These are phyloP conservation scores for Clarias fuscus DNA, from an alignment of 2,797 vertebrate genomes.

Conservation along the genomic window DNA sequence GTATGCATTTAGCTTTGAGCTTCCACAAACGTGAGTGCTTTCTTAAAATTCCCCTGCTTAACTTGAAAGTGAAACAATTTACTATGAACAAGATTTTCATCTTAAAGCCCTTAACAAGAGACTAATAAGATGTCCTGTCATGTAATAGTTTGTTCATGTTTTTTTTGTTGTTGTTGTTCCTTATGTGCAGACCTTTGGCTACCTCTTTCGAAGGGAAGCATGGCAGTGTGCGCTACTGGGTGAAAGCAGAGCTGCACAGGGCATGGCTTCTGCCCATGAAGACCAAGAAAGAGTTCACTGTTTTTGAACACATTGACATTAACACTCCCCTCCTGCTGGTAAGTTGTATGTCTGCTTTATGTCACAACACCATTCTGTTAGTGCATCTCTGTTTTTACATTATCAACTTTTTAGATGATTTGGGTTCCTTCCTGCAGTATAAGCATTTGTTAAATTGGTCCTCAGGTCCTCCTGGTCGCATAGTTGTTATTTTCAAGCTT, in stretches of 20 bases:
- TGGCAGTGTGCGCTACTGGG: conserved; percentile 97
- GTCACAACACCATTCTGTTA: neutral
- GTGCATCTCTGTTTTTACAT: neutral
- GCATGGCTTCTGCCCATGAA: conserved; percentile 95
- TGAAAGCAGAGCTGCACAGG: conserved; percentile 94
- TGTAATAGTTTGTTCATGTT: neutral
- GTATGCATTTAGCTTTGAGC: conserved; percentile 97
- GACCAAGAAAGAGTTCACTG: conserved; percentile 98
- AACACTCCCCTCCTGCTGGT: conserved; percentile 97
- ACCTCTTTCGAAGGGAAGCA: conserved; percentile 99
- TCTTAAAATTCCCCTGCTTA: neutral
- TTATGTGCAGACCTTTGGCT: conserved; percentile 88
- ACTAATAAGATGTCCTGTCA: neutral
- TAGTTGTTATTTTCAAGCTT: neutral
- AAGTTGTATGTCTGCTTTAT: conserved; percentile 60
- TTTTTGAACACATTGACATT: conserved; percentile 99
- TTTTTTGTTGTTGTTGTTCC: neutral
- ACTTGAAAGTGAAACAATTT: neutral
- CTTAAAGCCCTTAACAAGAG: neutral
- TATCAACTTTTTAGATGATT: neutral
- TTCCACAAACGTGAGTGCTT: conserved; percentile 95
- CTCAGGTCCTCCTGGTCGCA: neutral
- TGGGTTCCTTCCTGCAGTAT: neutral
- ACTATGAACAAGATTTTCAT: neutral
- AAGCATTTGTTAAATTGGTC: neutral